Percentiles rank a stretch among this genome's conserved stretches.
phyloP scores from a whole-genome alignment of 2,113 vertebrate genomes.

The Trichechus manatus region DNA sequence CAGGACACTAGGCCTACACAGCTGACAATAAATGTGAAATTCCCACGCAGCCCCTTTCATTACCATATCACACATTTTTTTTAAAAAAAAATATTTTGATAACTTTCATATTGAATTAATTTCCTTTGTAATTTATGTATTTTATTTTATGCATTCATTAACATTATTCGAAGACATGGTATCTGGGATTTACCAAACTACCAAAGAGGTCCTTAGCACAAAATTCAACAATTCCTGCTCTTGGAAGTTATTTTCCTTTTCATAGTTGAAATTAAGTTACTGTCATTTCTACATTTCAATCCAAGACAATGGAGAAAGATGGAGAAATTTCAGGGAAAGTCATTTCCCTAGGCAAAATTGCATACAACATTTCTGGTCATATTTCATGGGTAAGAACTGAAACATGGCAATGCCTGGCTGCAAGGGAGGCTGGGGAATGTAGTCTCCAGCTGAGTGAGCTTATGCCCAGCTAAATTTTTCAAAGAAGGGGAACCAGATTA shows the following conservation, averaged over 20 bases:
- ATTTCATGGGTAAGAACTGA: background rate
- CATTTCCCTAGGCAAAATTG: background rate
- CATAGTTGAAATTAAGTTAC: background rate
- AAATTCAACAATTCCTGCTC: background rate
- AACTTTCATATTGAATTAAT: slow-evolving; percentile 42
- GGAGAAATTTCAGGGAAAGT: background rate
- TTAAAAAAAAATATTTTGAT: background rate
- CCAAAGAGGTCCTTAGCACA: background rate
- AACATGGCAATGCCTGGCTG: background rate
- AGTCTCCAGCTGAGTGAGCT: background rate
- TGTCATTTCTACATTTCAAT: slow-evolving; percentile 27
- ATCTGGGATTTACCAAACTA: background rate
- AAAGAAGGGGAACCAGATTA: slow-evolving; percentile 31
- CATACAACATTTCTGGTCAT: background rate
- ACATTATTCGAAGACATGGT: background rate
- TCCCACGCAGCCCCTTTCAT: no score
- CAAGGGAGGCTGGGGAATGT: slow-evolving; percentile 14
- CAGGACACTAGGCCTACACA: no score
- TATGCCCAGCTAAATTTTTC: background rate
- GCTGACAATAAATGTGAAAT: no score
- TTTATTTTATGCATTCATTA: slow-evolving; percentile 41
- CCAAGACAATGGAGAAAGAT: background rate
- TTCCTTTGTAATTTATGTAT: background rate
- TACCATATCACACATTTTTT: background rate
- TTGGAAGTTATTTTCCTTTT: background rate